Evolutionary conservation across 2,113 vertebrate species (phyloP).

Genomic region (Dryoscopus gambensis): DNA sequence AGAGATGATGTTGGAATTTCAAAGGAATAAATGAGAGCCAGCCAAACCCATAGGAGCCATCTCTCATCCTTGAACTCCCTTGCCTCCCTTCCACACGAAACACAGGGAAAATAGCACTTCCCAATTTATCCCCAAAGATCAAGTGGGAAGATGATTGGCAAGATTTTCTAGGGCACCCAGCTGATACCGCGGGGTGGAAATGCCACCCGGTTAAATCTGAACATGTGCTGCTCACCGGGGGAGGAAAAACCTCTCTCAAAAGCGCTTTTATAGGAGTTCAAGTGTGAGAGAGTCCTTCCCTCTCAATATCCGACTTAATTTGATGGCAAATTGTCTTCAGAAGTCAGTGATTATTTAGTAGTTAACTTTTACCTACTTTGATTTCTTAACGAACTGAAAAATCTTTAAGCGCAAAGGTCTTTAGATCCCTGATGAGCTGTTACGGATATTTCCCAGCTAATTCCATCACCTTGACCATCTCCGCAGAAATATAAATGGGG

Average conservation of each 20-base stretch:
- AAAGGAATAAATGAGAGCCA: neutral
- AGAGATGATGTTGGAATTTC: neutral
- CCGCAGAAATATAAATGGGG: neutral
- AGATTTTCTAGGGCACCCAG: neutral
- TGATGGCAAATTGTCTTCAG: neutral
- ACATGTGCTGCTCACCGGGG: rapidly evolving
- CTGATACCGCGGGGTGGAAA: neutral
- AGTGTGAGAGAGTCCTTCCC: neutral
- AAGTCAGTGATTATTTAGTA: neutral
- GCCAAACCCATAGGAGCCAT: rapidly evolving
- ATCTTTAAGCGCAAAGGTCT: constrained; percentile 21
- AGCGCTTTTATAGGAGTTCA: neutral
- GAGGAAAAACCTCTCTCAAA: neutral
- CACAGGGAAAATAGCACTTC: rapidly evolving
- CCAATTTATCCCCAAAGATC: neutral
- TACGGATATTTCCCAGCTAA: neutral
- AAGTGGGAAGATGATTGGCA: neutral
- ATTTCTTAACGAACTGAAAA: constrained; percentile 41
- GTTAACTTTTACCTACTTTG: constrained; percentile 23
- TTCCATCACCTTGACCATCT: neutral
- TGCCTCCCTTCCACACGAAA: neutral
- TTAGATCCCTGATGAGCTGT: neutral
- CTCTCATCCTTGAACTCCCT: neutral
- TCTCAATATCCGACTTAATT: neutral
- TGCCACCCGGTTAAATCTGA: rapidly evolving